Base-by-base conservation (phyloP, 1,140 invertebrate genomes). In the Phymorhynchus buccinoides region DNA sequence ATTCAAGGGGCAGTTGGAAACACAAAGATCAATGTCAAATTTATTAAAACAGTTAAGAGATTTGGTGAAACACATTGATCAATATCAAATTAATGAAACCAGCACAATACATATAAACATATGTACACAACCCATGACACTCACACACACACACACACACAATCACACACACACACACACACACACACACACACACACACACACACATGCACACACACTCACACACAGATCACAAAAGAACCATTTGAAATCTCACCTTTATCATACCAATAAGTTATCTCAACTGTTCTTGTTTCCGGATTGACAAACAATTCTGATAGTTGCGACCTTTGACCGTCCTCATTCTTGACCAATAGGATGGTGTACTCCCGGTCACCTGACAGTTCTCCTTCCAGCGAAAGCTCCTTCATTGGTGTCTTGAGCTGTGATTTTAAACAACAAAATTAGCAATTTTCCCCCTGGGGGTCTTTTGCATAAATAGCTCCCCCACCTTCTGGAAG, bases 401-500 rank as follows among this genome's bases (percentile, higher is more conserved):
- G 18, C 32, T 80, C 37, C 71, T 87, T 87, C 62, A 85, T 35
- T n/a, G 86, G 86, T n/a, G 84, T 68, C 32, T 56, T 68, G 16
- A 83, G 35, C 86, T 87, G 75, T 27, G n/a, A 75, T 62, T 22
- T 62, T 62, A 4, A 4, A 62, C 56, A 62, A 18, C 12, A 27
- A 14, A 62, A 62, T 22, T n/a, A n/a, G n/a, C n/a, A n/a, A n/a
- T n/a, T n/a, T n/a, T n/a, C n/a, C n/a, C n/a, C n/a, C n/a, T n/a
- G n/a, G n/a, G n/a, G n/a, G n/a, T n/a, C n/a, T n/a, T n/a, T n/a
- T n/a, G n/a, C n/a, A n/a, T n/a, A n/a, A n/a, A n/a, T n/a, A n/a
- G n/a, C n/a, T n/a, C n/a, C n/a, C n/a, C n/a, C n/a, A n/a, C n/a
- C n/a, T n/a, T n/a, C n/a, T n/a, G n/a, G n/a, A n/a, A n/a, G n/a